These are phyloP conservation scores for Epizoanthus fatuus DNA, from an alignment of 92 coral and sea anemone genomes.

Conservation along the genomic window DNA sequence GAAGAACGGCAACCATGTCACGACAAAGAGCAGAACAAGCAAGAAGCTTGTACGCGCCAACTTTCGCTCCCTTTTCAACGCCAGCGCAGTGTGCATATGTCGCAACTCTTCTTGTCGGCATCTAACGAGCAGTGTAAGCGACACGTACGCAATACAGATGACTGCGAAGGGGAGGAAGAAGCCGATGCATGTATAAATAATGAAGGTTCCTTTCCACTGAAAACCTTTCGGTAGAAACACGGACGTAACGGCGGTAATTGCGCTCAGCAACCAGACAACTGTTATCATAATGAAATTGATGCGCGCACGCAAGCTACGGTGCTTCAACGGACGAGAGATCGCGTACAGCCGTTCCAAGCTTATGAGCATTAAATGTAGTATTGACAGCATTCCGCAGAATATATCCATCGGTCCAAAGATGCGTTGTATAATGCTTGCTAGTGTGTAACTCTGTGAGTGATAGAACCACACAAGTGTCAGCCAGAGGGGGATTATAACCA, in stretches of 20 bases:
- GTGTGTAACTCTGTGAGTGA: slow-evolving; percentile 31
- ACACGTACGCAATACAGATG: slow-evolving; percentile 70
- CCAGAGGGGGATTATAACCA: slow-evolving; percentile 73
- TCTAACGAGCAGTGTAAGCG: slow-evolving; percentile 72
- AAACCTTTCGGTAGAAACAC: slow-evolving; percentile 82
- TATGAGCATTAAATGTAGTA: slow-evolving; percentile 81
- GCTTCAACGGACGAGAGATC: slow-evolving; percentile 79
- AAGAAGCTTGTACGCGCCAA: slow-evolving; percentile 71
- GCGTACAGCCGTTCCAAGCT: slow-evolving; percentile 84
- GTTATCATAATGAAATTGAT: slow-evolving; percentile 54
- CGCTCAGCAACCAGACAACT: slow-evolving; percentile 68
- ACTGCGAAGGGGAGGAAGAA: slow-evolving; percentile 76
- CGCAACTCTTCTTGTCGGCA: slow-evolving; percentile 55
- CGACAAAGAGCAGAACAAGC: slow-evolving; percentile 68
- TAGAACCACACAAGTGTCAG: slow-evolving; percentile 64
- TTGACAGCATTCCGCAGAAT: slow-evolving; percentile 84
- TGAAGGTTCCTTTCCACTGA: slow-evolving; percentile 86
- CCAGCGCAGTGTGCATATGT: slow-evolving; percentile 49
- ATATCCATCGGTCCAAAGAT: slow-evolving; percentile 84
- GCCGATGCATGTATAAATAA: slow-evolving; percentile 77
- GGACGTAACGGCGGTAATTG: slow-evolving; percentile 64
- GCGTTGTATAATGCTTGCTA: slow-evolving; percentile 41
- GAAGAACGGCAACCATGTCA: slow-evolving; percentile 88
- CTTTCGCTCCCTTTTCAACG: slow-evolving; percentile 66
- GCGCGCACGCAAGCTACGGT: slow-evolving; percentile 68